These are phyloP conservation scores for Mobula hypostoma DNA, from an alignment of 2,113 vertebrate genomes.

Conservation along the genomic window DNA sequence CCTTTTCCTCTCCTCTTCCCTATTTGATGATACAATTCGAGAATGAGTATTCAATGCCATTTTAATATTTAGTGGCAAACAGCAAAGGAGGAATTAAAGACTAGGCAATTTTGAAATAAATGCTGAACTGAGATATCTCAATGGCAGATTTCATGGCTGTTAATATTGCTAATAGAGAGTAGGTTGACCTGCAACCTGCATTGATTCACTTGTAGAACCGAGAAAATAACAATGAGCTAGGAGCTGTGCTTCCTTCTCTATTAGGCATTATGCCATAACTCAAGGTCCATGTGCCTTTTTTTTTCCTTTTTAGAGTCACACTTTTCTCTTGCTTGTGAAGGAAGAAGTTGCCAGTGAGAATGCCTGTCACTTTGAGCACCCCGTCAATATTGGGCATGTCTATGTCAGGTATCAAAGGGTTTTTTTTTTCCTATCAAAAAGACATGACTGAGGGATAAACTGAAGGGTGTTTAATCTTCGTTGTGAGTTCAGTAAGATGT, in stretches of 20 bases:
- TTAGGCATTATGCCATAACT: background rate
- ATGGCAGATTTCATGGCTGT: background rate
- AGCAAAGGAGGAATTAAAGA: background rate
- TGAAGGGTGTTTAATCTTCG: background rate
- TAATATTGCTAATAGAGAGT: background rate
- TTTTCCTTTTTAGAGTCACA: too few species aligned
- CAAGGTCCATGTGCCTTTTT: too few species aligned
- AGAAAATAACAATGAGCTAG: background rate
- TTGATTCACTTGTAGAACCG: background rate
- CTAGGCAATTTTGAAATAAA: background rate
- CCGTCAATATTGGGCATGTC: background rate
- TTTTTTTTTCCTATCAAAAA: background rate
- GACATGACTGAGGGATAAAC: background rate
- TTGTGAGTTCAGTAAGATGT: too few species aligned
- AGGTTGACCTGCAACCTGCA: background rate
- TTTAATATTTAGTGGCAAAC: background rate
- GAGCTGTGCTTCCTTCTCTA: background rate
- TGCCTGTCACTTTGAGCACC: background rate
- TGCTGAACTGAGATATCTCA: background rate
- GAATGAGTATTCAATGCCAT: background rate
- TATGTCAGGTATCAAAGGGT: background rate
- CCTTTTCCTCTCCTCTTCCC: background rate
- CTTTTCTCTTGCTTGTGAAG: too few species aligned
- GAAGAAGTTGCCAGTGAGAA: background rate
- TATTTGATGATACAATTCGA: background rate